A percentile compares a stretch with the other conserved stretches of the same genome.
These are phyloP conservation scores for Neomonachus schauinslandi DNA, from an alignment of 2,113 vertebrate genomes.

Conservation along the genomic window DNA sequence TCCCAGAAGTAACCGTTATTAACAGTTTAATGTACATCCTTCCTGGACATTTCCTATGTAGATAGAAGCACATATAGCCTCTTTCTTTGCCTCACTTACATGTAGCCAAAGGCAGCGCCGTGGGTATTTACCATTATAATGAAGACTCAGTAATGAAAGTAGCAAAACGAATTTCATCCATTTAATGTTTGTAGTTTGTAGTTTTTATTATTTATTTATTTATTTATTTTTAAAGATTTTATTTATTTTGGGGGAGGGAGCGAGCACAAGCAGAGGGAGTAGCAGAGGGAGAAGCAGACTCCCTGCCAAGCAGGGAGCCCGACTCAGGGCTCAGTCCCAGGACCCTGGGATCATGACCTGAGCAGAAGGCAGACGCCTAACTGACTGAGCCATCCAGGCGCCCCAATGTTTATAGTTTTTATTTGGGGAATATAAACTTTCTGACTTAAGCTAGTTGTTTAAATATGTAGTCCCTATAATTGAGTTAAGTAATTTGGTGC, in stretches of 20 bases:
- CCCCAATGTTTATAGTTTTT: not conserved
- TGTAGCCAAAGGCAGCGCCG: not conserved
- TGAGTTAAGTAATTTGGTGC: not conserved
- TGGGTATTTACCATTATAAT: not conserved
- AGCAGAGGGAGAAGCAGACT: too few relatives aligned
- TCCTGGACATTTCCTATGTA: not conserved
- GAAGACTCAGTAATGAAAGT: not conserved
- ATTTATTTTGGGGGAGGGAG: too few relatives aligned
- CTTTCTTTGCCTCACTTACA: not conserved
- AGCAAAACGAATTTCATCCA: not conserved
- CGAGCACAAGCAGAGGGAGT: too few relatives aligned
- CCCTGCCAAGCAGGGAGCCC: too few relatives aligned
- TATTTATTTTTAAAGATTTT: too few relatives aligned
- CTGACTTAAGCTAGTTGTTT: not conserved
- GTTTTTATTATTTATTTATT: not conserved
- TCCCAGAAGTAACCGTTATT: not conserved
- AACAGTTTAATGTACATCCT: not conserved
- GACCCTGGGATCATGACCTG: too few relatives aligned
- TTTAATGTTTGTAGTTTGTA: not conserved
- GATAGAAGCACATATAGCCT: not conserved
- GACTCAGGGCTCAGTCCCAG: fast-evolving
- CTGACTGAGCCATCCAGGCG: too few relatives aligned
- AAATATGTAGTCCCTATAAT: not conserved
- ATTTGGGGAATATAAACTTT: not conserved
- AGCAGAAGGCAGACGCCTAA: too few relatives aligned